Base-by-base conservation (phyloP, 2,888 invertebrate species). In the Chorisops tibialis region DNA sequence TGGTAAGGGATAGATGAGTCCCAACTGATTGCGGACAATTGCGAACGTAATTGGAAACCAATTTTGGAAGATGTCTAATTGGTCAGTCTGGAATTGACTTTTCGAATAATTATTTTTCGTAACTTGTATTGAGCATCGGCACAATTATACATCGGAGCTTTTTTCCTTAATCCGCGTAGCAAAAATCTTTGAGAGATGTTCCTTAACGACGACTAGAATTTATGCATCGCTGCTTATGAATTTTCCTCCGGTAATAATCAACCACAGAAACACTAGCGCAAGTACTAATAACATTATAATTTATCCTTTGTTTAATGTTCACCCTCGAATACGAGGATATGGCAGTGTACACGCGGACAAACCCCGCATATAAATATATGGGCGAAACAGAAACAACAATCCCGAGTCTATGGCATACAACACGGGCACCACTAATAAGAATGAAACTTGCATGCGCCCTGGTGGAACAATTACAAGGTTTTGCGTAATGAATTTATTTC, bases 401-500 rank as follows among this genome's bases (percentile, higher is more conserved):
- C 16, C 59, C 38, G 60, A 22, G 50, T 60, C 49, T 50, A 48
- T 30, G 49, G 39, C 39, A 47, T 59, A 60, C 49, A 50, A 60
- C 49, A 61, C 39, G 51, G n/a, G 51, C 56, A 43, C 61, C 51
- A 61, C 61, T 61, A 61, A 61, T 61, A 61, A 61, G 61, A 61
- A 61, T 61, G 61, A 61, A 61, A 61, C 68, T 69, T 65, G 61
- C 69, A 66, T 67, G 68, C 58, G 67, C 70, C 74, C 74, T 72
- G 70, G 70, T 70, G 73, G 75, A 74, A 74, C 75, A 76, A 75
- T 75, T 75, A 76, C 72, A 74, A 72, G 74, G 71, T 74, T 74
- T 74, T 73, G 74, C 71, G 73, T 76, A 75, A 75, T 75, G 74
- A 76, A 75, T 75, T 75, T 75, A 75, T 76, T 73, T 76, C 71